Percentiles rank a stretch among this genome's conserved stretches.
phyloP scores from a whole-genome alignment of 2,888 invertebrate species.

The Chaetogeoica ovagalla region DNA sequence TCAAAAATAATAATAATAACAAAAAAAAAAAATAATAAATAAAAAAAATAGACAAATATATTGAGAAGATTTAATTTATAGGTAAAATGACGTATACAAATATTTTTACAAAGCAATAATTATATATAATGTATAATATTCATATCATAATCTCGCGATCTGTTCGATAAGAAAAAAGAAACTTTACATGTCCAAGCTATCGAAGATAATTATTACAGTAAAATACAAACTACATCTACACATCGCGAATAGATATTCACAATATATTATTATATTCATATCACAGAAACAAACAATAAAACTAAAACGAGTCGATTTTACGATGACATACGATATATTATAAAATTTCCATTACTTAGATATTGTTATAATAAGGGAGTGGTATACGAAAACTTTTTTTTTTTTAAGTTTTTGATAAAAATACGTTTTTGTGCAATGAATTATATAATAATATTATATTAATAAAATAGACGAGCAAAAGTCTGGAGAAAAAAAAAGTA shows the following conservation, averaged over 20 bases:
- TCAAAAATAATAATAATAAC: conserved; percentile 31
- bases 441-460: conserved; percentile 27
- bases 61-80: conserved; percentile 31
- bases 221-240: conserved; percentile 34
- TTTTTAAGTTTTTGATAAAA: conserved; percentile 24
- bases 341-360: conserved; percentile 2
- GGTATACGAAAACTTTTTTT: conserved; percentile 30
- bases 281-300: conserved; percentile 51
- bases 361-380: conserved; percentile 8
- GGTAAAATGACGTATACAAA: conserved; percentile 20
- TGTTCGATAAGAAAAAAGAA: conserved; percentile 25
- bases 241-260: conserved; percentile 34
- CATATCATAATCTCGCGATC: conserved; percentile 15
- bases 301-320: conserved; percentile 36
- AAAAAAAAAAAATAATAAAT: conserved; percentile 33
- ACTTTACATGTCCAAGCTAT: conserved; percentile 30
- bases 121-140: conserved; percentile 17
- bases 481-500: conserved; percentile 20
- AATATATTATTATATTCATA: conserved; percentile 41
- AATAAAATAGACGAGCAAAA: conserved; percentile 29
- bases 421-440: conserved; percentile 37
- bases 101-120: conserved; percentile 41
- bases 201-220: conserved; percentile 21
- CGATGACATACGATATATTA: conserved; percentile 8
- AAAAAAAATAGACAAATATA: conserved; percentile 19